Evolutionary conservation across 2,888 invertebrate genomes (phyloP).

Genomic region (Blera fallax): DNA sequence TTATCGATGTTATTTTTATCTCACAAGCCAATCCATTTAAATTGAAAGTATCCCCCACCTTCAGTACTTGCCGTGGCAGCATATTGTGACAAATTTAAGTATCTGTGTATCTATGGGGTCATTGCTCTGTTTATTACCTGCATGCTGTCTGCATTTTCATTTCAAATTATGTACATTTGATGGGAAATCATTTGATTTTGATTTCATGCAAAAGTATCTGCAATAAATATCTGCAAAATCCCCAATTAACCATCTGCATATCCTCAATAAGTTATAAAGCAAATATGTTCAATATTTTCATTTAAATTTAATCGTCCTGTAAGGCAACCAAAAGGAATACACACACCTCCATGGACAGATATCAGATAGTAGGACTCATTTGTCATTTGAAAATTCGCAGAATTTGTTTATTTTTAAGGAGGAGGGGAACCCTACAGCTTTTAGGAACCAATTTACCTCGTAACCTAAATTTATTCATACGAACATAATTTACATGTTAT

Average conservation of each 20-base stretch:
- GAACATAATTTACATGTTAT: slow-evolving; percentile 64
- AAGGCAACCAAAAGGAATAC: slow-evolving; percentile 5
- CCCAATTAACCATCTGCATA: slow-evolving; percentile 53
- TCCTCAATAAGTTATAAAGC: slow-evolving; percentile 27
- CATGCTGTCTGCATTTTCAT: slow-evolving; percentile 31
- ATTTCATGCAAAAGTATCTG: slow-evolving; percentile 13
- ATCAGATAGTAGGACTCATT: slow-evolving; percentile 35
- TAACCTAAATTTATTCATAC: slow-evolving; percentile 70
- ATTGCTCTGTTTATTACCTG: slow-evolving; percentile 47
- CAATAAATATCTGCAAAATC: slow-evolving; percentile 1
- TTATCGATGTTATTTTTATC: slow-evolving; percentile 46
- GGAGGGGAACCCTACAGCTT: neutral
- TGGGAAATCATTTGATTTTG: neutral
- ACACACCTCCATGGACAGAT: neutral
- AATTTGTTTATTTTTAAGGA: slow-evolving; percentile 39
- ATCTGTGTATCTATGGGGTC: slow-evolving; percentile 35
- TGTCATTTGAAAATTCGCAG: slow-evolving; percentile 56
- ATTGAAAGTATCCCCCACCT: slow-evolving; percentile 4
- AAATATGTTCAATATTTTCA: slow-evolving; percentile 6
- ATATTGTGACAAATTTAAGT: slow-evolving; percentile 62
- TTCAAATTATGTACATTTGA: neutral
- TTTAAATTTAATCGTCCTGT: slow-evolving; percentile 44
- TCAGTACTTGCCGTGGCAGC: slow-evolving; percentile 3
- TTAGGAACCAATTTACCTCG: slow-evolving; percentile 56
- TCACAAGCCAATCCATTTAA: slow-evolving; percentile 31